These are phyloP conservation scores for Spinus pinus DNA, from an alignment of 2,797 vertebrate species.

Conservation along the genomic window DNA sequence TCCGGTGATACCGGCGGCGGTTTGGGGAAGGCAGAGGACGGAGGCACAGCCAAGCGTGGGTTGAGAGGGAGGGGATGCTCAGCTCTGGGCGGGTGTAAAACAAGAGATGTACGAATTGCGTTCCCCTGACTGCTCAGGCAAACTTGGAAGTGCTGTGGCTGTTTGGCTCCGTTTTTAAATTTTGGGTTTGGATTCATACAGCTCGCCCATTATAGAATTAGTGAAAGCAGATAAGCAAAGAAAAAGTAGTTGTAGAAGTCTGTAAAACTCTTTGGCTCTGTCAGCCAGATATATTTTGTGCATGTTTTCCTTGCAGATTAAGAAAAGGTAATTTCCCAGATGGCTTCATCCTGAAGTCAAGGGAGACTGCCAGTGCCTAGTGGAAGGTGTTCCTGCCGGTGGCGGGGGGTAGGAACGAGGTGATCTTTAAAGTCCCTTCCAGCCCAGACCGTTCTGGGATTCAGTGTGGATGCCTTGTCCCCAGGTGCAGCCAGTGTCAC, in stretches of 20 bases:
- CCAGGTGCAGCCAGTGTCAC: background rate
- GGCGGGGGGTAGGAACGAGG: background rate
- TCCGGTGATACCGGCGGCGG: rapidly evolving
- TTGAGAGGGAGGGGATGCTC: background rate
- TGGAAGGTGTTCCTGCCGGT: background rate
- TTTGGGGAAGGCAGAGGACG: background rate
- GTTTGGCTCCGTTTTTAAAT: rapidly evolving
- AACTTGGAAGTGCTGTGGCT: too few species aligned
- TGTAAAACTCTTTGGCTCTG: rapidly evolving
- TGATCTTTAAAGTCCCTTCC: background rate
- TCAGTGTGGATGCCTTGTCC: background rate
- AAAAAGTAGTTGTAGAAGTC: rapidly evolving
- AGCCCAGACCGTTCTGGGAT: rapidly evolving
- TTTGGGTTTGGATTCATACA: rapidly evolving
- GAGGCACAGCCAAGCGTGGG: rapidly evolving
- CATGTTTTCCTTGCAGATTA: background rate
- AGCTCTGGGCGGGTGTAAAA: background rate
- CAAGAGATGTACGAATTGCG: rapidly evolving
- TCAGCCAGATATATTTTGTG: rapidly evolving
- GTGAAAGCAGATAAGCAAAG: rapidly evolving
- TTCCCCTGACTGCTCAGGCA: rapidly evolving
- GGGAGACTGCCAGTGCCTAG: background rate
- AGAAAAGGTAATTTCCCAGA: background rate
- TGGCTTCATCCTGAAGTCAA: background rate
- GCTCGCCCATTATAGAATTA: rapidly evolving